Conservation (phyloP, 1,140 invertebrate genomes). For the Rhizoglyphus robini region DNA sequence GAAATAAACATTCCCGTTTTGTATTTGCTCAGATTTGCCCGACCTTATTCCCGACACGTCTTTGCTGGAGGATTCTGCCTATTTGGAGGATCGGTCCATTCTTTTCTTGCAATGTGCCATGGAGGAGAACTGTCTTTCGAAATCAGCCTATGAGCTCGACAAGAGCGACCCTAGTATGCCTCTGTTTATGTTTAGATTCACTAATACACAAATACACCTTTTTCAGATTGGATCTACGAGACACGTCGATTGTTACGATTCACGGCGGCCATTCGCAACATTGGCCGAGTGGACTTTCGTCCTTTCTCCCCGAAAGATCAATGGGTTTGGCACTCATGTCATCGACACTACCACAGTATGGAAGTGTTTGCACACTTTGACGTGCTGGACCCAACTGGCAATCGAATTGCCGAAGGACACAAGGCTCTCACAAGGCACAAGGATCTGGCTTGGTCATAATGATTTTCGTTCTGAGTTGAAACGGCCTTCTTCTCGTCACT, state of each 20-base stretch:
- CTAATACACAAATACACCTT: no score
- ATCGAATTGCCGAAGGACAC: conserved; percentile 76
- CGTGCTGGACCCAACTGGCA: conserved; percentile 55
- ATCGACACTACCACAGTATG: conserved; percentile 98
- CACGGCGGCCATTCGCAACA: conserved; percentile 74
- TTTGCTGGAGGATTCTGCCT: conserved; percentile 60
- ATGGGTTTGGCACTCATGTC: conserved; percentile 96
- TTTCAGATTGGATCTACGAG: conserved; percentile 57
- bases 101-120: conserved; percentile 80
- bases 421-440: no score
- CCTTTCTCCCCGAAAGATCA: conserved; percentile 74
- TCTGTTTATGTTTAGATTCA: no score
- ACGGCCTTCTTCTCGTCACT: no score
- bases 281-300: conserved; percentile 74
- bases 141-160: conserved; percentile 54
- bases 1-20: neutral
- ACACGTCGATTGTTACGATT: conserved; percentile 70
- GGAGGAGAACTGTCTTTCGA: conserved; percentile 85
- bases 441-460: conserved; percentile 91
- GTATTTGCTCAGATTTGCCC: conserved; percentile 44
- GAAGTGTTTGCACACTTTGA: conserved; percentile 93
- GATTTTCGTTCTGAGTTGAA: no score
- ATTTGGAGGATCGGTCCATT: conserved; percentile 73
- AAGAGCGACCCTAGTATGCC: conserved; percentile 25
- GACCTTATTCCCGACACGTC: conserved; percentile 68